Evolutionary conservation across 2,888 invertebrate genomes (phyloP).

Genomic region (Tethea ocularis): DNA sequence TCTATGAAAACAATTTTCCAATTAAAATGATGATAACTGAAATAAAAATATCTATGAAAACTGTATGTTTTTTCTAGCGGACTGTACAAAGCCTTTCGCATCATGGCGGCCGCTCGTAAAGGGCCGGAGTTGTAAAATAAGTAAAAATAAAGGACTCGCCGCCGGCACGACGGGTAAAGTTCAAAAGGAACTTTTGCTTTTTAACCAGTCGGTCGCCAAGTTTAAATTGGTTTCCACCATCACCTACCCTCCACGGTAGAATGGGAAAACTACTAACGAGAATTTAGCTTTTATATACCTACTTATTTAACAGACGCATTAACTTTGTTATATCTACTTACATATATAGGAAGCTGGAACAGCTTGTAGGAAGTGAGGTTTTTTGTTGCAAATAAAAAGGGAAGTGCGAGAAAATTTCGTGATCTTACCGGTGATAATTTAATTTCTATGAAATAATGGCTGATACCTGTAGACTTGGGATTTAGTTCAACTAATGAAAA

Average conservation of each 20-base stretch:
- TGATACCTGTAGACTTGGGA: too few relatives aligned
- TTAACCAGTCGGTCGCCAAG: constrained; percentile 76
- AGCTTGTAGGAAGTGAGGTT: neutral
- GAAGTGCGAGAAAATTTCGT: too few relatives aligned
- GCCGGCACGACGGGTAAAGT: constrained; percentile 60
- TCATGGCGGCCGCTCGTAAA: constrained; percentile 66
- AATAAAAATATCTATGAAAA: constrained; percentile 35
- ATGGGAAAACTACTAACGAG: constrained; percentile 69
- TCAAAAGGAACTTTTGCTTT: constrained; percentile 76
- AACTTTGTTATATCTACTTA: constrained; percentile 14
- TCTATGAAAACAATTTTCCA: too few relatives aligned
- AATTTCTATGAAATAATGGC: too few relatives aligned
- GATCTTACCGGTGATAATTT: too few relatives aligned
- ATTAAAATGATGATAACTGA: neutral
- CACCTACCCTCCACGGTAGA: constrained; percentile 48
- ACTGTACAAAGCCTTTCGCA: constrained; percentile 56
- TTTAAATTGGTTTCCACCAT: constrained; percentile 78
- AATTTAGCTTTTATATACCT: constrained; percentile 43
- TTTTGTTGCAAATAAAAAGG: neutral
- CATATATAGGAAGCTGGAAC: constrained; percentile 10
- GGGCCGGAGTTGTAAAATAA: constrained; percentile 66
- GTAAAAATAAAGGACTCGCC: constrained; percentile 67
- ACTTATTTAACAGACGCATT: constrained; percentile 43
- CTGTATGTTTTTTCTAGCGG: constrained; percentile 45
- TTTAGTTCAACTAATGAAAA: neutral